These are phyloP conservation scores for Glareola pratincola DNA, from an alignment of 2,113 vertebrate species.

Conservation along the genomic window DNA sequence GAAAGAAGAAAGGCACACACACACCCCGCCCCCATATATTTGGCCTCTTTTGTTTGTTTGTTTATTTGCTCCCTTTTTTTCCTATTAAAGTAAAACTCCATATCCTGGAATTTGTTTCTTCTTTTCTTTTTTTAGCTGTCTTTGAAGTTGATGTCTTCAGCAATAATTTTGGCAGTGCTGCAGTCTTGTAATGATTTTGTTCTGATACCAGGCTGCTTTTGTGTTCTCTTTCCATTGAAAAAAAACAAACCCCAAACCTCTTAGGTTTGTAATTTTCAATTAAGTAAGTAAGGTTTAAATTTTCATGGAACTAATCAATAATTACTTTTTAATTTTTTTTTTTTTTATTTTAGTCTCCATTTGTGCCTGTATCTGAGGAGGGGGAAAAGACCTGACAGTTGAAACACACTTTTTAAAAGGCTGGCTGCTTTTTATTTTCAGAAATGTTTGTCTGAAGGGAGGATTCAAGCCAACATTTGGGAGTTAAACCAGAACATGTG, in stretches of 20 bases:
- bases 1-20: background rate
- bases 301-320: background rate
- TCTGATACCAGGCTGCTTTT: constrained; percentile 14
- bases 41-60: background rate
- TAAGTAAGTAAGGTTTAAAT: background rate
- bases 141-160: constrained; percentile 30
- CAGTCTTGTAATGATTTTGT: background rate
- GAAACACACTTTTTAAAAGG: background rate
- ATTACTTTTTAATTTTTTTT: background rate
- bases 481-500: background rate
- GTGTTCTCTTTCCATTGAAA: background rate
- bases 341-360: background rate
- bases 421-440: constrained; percentile 9
- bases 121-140: constrained; percentile 9
- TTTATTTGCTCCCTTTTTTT: constrained; percentile 27
- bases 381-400: background rate
- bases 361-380: background rate
- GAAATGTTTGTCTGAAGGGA: background rate
- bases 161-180: constrained; percentile 7
- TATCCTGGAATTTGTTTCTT: constrained; percentile 5
- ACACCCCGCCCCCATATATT: background rate
- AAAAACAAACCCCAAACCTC: background rate
- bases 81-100: background rate
- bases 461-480: background rate
- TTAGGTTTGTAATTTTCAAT: background rate